Evolutionary conservation across 2,888 invertebrate genomes (phyloP), one percentile per base, ranked within the genome.

Genomic region (Sphaerophoria rueppellii): DNA sequence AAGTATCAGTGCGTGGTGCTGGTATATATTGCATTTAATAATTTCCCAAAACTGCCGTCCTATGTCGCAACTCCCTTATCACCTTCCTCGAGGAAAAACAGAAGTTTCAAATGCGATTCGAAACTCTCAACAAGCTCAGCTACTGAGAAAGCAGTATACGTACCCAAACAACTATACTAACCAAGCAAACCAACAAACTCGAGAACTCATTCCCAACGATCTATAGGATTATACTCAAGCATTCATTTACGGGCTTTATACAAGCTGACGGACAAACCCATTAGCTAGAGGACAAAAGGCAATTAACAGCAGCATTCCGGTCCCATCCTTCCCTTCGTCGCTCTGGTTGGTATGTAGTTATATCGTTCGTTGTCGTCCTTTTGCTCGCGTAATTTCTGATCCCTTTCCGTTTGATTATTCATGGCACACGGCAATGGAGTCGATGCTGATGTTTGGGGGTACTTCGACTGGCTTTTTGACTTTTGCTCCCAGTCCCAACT

Each of bases 281-380:
- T 85, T 85, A 85, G 85, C 85, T 76, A 81, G 81, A 85, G 85
- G 85, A 85, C 85, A 85, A 85, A 81, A 85, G 85, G 77, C 85
- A 85, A 85, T 85, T 85, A 85, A 85, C 85, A 85, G 69, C 24
- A 24, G 24, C 24, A 24, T 24, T 24, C 24, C 24, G 24, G 24
- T 24, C 24, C 40, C 40, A 40, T 9, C 70, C 72, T 81, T 60
- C 81, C 71, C 58, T 73, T 46, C 76, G 70, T 69, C 72, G 67
- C 71, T 69, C 71, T 80, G 24, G 24, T 24, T 24, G 24, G 24
- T 24, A 24, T 24, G 24, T 24, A 24, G 24, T 24, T 24, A 24
- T 24, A 24, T 24, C 24, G 24, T 2, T 24, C 24, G 24, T 24
- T 2, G 24, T 24, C 24, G 24, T 24, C 24, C 24, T 24, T 24